These are phyloP conservation scores for Chaetodon trifasciatus DNA, from an alignment of 2,797 vertebrate genomes.

Conservation along the genomic window DNA sequence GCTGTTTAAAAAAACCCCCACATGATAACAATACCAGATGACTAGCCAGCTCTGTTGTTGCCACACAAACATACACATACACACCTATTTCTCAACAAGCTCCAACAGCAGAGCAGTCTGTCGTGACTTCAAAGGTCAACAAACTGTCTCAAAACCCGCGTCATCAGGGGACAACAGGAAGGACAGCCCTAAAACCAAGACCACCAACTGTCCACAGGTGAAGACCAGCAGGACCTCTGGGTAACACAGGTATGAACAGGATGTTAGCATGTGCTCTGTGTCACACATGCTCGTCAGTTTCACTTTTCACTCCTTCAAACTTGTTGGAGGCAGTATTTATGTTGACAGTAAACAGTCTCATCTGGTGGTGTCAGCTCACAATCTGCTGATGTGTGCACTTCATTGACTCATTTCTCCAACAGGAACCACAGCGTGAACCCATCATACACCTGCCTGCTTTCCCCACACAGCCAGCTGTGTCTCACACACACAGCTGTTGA, in stretches of 20 bases:
- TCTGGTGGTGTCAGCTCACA: conserved; percentile 10
- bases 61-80: neutral
- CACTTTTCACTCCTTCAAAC: neutral
- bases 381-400: conserved; percentile 30
- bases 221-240: neutral
- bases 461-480: neutral
- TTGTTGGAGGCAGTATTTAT: neutral
- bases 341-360: conserved; percentile 40
- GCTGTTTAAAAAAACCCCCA: too few species aligned
- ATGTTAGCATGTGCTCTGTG: neutral
- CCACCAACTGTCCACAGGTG: neutral
- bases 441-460: neutral
- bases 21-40: neutral
- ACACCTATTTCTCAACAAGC: neutral
- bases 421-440: neutral
- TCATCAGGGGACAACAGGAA: neutral
- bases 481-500: neutral
- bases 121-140: neutral
- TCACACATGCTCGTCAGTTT: neutral
- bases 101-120: neutral
- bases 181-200: neutral
- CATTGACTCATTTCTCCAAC: neutral
- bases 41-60: neutral
- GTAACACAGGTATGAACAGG: too few species aligned
- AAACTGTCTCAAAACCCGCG: neutral